These are phyloP conservation scores for Coelogynopora nodosa DNA, from an alignment of 2,888 invertebrate species.

Conservation along the genomic window DNA sequence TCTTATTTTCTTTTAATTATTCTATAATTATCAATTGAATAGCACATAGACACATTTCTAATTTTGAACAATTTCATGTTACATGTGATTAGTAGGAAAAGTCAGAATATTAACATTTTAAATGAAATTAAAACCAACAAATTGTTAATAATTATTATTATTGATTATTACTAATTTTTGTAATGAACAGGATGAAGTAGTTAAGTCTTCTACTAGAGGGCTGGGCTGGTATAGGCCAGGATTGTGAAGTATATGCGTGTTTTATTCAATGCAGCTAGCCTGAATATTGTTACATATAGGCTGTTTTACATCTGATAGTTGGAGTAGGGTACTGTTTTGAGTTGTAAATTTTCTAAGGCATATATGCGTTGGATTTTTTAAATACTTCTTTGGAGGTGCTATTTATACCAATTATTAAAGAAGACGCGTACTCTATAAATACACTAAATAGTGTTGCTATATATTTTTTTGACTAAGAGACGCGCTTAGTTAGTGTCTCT, in stretches of 20 bases:
- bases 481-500: not conserved
- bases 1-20: no score
- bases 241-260: not conserved
- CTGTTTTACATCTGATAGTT: no score
- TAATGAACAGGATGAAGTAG: not conserved
- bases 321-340: not conserved
- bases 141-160: not conserved
- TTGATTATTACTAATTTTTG: not conserved
- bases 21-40: no score
- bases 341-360: not conserved
- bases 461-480: not conserved
- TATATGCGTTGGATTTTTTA: not conserved
- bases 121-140: no score
- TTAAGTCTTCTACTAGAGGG: not conserved
- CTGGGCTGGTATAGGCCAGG: not conserved
- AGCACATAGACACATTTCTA: no score
- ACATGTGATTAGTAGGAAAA: no score
- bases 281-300: no score
- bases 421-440: not conserved
- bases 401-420: not conserved
- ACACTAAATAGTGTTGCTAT: not conserved
- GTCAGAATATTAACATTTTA: no score
- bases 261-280: no score
- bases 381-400: not conserved
- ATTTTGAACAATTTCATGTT: no score